phyloP scores from a whole-genome alignment of 2,113 vertebrate species.

The Megaptera novaeangliae region DNA sequence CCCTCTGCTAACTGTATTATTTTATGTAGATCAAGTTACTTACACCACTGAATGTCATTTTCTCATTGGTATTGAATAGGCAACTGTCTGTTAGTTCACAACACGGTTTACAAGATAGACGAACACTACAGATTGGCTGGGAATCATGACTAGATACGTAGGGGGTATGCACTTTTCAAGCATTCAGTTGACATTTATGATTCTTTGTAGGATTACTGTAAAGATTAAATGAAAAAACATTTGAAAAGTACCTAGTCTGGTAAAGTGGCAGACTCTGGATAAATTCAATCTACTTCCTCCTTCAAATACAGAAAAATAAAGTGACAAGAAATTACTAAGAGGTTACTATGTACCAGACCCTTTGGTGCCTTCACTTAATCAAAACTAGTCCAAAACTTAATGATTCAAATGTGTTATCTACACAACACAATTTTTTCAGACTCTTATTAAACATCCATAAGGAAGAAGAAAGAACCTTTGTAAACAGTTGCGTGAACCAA shows the following conservation, averaged over 20 bases:
- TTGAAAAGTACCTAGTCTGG: not conserved
- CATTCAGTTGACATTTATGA: not conserved
- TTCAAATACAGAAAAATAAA: not conserved
- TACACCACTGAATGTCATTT: not conserved
- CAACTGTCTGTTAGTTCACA: not conserved
- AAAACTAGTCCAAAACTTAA: not conserved
- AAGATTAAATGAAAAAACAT: not conserved
- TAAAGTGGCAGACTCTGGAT: not conserved
- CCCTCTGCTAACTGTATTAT: not conserved
- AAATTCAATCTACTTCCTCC: not conserved
- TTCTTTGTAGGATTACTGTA: not conserved
- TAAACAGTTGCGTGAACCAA: slow-evolving; percentile 1
- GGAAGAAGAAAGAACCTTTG: not conserved
- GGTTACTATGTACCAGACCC: not conserved
- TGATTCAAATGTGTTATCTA: not conserved
- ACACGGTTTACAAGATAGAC: not conserved
- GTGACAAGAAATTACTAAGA: not conserved
- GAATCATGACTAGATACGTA: not conserved
- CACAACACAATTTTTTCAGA: not conserved
- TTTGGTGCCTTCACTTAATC: not conserved
- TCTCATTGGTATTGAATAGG: not conserved
- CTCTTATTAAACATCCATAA: not conserved
- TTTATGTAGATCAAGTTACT: not conserved
- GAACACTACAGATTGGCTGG: not conserved
- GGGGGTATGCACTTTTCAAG: not conserved